These are phyloP conservation scores for Neocrepidodera transversa DNA, from an alignment of 2,888 invertebrate genomes.

Conservation along the genomic window DNA sequence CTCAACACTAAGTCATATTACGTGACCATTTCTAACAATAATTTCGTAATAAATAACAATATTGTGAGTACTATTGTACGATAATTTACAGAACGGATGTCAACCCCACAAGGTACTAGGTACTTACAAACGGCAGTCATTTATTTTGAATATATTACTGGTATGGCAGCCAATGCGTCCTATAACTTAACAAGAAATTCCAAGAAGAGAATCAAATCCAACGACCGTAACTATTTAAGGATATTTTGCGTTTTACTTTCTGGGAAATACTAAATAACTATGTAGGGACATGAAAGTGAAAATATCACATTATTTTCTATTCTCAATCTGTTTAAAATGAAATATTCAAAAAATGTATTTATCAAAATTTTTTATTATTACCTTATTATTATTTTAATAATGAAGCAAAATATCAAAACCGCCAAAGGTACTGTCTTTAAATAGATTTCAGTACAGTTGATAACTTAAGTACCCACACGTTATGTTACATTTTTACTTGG, in stretches of 20 bases:
- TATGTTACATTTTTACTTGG: conserved; percentile 6
- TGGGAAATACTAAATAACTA: background rate
- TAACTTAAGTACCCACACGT: conserved; percentile 1
- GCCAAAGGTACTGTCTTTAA: too few relatives aligned
- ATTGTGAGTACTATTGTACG: conserved; percentile 16
- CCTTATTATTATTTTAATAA: too few relatives aligned
- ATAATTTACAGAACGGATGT: conserved; percentile 22
- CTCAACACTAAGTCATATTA: conserved; percentile 6
- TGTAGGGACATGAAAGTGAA: too few relatives aligned
- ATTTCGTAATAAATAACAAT: conserved; percentile 18
- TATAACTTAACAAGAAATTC: conserved; percentile 7
- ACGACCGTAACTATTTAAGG: conserved; percentile 9
- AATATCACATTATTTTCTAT: too few relatives aligned
- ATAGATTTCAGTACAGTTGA: background rate
- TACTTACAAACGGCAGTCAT: conserved; percentile 19
- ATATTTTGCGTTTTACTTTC: background rate
- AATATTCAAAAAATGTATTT: too few relatives aligned
- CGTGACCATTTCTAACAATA: conserved; percentile 20
- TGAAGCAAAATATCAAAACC: too few relatives aligned
- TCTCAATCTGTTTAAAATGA: too few relatives aligned
- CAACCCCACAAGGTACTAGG: conserved; percentile 20
- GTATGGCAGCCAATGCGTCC: conserved; percentile 2
- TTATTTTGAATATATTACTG: conserved; percentile 24
- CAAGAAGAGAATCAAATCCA: conserved; percentile 11
- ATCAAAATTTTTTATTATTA: too few relatives aligned